These are phyloP conservation scores for Lepus townsendii DNA, from an alignment of 2,797 vertebrate species.

Conservation along the genomic window DNA sequence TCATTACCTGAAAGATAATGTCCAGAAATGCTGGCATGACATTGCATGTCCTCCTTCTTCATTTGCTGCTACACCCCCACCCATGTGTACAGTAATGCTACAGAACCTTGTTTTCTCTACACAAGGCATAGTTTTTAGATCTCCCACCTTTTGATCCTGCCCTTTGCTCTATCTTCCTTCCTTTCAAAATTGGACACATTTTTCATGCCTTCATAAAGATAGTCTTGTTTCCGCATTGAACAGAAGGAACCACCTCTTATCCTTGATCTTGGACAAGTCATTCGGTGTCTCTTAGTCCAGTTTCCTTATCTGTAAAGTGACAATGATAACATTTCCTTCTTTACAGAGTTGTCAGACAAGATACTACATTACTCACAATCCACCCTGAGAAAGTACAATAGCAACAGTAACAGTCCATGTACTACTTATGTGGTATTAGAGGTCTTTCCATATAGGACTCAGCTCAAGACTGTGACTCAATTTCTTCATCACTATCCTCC, in stretches of 20 bases:
- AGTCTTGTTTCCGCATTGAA: neutral
- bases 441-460: neutral
- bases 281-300: neutral
- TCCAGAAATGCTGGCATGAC: neutral
- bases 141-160: neutral
- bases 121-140: neutral
- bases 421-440: neutral
- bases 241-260: neutral
- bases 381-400: neutral
- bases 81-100: neutral
- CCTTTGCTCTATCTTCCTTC: neutral
- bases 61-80: neutral
- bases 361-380: neutral
- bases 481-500: neutral
- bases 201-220: slow-evolving; percentile 1
- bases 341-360: neutral
- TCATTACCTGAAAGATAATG: neutral
- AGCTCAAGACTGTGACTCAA: neutral
- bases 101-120: neutral
- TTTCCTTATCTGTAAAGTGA: slow-evolving; percentile 3
- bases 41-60: neutral
- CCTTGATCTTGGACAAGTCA: neutral
- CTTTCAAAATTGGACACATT: neutral
- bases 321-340: neutral
- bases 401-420: slow-evolving; percentile 18